Base-by-base conservation (phyloP, 2,113 vertebrate genomes). In the Ophthalmolycus amberensis region DNA sequence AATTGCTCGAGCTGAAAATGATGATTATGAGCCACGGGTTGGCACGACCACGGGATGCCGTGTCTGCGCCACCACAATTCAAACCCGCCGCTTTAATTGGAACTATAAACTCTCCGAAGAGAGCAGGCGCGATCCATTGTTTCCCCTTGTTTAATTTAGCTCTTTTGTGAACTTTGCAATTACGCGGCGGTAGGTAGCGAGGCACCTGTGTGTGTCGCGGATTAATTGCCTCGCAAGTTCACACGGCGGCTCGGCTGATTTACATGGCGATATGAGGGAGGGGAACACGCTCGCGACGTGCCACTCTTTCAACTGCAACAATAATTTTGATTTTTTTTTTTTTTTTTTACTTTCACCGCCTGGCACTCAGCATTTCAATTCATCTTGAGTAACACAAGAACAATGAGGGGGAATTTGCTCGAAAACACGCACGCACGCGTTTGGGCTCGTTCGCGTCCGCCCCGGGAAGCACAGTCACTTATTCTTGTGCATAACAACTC, bases 161-260 rank as follows among this genome's bases (percentile, higher is more conserved):
- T 89, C 25, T 85, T 80, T 83, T 80, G 87, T 89, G 85, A 88
- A 90, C 90, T 92, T 90, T 89, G 82, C 86, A 89, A 88, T 90
- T 76, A 85, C 83, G 9, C 75, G 6, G 75, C 29, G 1, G 81
- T 58, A 66, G 75, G 80, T 82, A 67, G 80, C 22, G 32, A 76
- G 78, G 71, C 85, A 89, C 88, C 86, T 88, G 84, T n/a, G 80
- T 85, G 59, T 85, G 62, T 37, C 78, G 22, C 82, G 46, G 89
- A 89, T 91, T 86, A 92, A 91, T 90, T 79, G 81, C 80, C 82
- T 86, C 20, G 72, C 82, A 54, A 84, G 90, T 86, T 90, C 32
- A 84, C 78, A 60, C 3, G n/a, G 58, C 65, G n/a, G 78, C 71
- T 60, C 69, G 15, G 85, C 88, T 88, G 72, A 89, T 91, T 91